Percentiles rank a stretch among this genome's conserved stretches.
These are phyloP conservation scores for Netelia inedita DNA, from an alignment of 2,888 invertebrate genomes.

Conservation along the genomic window DNA sequence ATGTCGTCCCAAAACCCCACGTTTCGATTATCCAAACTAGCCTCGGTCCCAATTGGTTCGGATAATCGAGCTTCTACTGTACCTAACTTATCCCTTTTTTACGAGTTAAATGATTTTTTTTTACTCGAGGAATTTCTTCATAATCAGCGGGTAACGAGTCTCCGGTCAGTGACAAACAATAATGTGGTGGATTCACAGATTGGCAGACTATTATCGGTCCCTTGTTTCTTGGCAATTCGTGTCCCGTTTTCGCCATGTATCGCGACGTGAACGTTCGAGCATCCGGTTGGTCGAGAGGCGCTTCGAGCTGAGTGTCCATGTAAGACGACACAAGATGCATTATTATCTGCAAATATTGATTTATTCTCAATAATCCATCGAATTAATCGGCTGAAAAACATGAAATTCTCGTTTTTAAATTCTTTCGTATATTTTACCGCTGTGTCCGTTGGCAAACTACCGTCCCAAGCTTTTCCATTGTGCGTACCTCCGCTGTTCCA, in stretches of 20 bases:
- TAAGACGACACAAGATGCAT: slow-evolving; percentile 95
- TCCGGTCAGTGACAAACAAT: slow-evolving; percentile 87
- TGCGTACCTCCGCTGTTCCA: slow-evolving; percentile 94
- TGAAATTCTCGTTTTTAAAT: slow-evolving; percentile 21
- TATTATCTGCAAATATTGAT: slow-evolving; percentile 87
- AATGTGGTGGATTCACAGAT: slow-evolving; percentile 90
- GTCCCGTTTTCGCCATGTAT: slow-evolving; percentile 83
- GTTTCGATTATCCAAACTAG: too few relatives aligned
- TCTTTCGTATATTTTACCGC: slow-evolving; percentile 86
- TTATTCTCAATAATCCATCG: slow-evolving; percentile 16
- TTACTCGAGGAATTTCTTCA: slow-evolving; percentile 89
- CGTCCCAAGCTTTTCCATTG: slow-evolving; percentile 92
- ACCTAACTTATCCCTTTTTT: neutral
- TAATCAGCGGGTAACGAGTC: slow-evolving; percentile 86
- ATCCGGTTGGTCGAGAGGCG: slow-evolving; percentile 89
- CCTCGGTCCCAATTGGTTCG: too few relatives aligned
- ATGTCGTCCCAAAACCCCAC: too few relatives aligned
- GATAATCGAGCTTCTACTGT: too few relatives aligned
- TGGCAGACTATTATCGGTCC: slow-evolving; percentile 88
- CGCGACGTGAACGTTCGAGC: slow-evolving; percentile 88
- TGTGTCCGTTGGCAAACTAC: slow-evolving; percentile 94
- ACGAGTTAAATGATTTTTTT: neutral
- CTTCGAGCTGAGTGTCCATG: slow-evolving; percentile 92
- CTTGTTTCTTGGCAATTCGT: slow-evolving; percentile 85
- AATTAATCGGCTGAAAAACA: slow-evolving; percentile 34